These are phyloP conservation scores for Nasonia longicornis DNA, from an alignment of 1,140 invertebrate genomes.

Conservation along the genomic window DNA sequence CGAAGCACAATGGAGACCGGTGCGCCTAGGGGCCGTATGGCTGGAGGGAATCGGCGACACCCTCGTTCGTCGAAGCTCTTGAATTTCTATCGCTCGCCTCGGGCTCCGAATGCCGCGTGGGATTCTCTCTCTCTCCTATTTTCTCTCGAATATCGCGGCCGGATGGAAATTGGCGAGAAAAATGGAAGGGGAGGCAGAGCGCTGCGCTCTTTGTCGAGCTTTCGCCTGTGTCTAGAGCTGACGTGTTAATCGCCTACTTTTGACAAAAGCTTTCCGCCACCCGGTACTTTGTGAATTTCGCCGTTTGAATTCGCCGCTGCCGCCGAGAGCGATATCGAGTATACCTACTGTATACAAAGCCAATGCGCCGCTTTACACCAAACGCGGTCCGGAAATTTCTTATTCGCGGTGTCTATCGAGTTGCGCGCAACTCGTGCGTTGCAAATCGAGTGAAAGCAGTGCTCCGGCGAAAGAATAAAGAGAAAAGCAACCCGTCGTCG, in stretches of 20 bases:
- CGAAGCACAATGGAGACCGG: constrained; percentile 7
- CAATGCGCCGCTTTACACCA: neutral
- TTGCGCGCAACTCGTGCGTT: too few relatives aligned
- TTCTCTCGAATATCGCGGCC: neutral
- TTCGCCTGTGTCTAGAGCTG: constrained; percentile 1
- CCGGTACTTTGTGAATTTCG: constrained; percentile 2
- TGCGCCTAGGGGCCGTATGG: neutral
- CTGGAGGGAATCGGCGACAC: constrained; percentile 3
- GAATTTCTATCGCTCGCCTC: constrained; percentile 8
- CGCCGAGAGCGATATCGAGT: constrained; percentile 3
- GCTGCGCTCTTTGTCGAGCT: constrained; percentile 12
- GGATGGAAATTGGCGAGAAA: constrained; percentile 22
- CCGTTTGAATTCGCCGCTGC: neutral
- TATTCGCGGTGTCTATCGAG: neutral
- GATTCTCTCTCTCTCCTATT: neutral
- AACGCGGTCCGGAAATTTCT: neutral
- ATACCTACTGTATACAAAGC: neutral
- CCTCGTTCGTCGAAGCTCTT: constrained; percentile 6
- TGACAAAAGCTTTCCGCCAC: neutral
- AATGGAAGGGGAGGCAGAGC: neutral
- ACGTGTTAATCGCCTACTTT: constrained; percentile 34
- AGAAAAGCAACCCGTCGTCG: too few relatives aligned
- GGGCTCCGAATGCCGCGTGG: neutral
- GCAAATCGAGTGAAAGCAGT: neutral
- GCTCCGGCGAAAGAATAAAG: too few relatives aligned